Conservation (phyloP, 2,797 vertebrate genomes). For the Trematomus bernacchii region DNA sequence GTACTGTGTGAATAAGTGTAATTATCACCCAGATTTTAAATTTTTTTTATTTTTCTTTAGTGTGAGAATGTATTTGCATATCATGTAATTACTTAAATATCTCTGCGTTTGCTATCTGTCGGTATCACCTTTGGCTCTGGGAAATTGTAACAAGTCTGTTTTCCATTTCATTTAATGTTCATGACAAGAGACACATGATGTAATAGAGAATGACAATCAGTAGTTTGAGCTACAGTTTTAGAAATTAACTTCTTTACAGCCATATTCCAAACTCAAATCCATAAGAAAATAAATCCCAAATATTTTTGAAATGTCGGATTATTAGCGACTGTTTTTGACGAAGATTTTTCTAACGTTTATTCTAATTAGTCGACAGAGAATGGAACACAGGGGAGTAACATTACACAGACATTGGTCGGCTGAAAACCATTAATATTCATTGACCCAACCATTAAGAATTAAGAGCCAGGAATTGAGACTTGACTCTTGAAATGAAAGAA, state of each 20-base stretch:
- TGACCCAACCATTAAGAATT: slow-evolving; percentile 75
- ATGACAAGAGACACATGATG: not conserved
- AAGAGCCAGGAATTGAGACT: slow-evolving; percentile 74
- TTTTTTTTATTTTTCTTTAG: too few species aligned
- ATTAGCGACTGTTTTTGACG: not conserved
- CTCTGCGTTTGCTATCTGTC: not conserved
- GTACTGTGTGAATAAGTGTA: not conserved
- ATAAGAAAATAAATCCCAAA: not conserved
- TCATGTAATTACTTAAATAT: not conserved
- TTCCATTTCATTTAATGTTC: not conserved
- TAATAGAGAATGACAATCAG: not conserved
- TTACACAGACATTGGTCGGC: slow-evolving; percentile 62
- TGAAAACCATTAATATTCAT: slow-evolving; percentile 74
- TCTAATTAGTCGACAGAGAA: slow-evolving; percentile 45
- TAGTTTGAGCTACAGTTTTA: not conserved
- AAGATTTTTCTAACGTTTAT: slow-evolving; percentile 19
- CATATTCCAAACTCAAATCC: not conserved
- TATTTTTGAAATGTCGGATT: not conserved
- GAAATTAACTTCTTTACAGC: not conserved
- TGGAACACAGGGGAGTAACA: slow-evolving; percentile 57
- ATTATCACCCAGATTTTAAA: not conserved
- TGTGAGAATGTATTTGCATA: not conserved
- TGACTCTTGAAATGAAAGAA: slow-evolving; percentile 77
- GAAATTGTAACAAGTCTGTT: not conserved
- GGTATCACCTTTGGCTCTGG: not conserved